A percentile compares a stretch with the other conserved stretches of the same genome.
Conservation (phyloP, 2,888 invertebrate genomes). For the Eutolmus rufibarbis region DNA sequence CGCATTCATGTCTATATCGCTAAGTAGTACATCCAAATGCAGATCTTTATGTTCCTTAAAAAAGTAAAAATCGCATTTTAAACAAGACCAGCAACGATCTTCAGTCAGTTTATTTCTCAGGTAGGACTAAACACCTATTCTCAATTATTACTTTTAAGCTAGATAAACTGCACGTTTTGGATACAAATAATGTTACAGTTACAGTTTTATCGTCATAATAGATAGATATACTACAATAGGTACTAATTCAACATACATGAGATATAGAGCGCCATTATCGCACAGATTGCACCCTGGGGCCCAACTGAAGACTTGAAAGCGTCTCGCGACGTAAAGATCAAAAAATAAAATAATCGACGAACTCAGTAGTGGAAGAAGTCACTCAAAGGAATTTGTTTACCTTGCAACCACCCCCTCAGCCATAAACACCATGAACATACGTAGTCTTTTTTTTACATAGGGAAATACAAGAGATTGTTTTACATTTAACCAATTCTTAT, state of each 20-base stretch:
- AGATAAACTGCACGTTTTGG: slow-evolving; percentile 11
- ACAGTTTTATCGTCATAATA: slow-evolving; percentile 12
- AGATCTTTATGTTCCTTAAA: slow-evolving; percentile 19
- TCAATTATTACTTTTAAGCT: slow-evolving; percentile 34
- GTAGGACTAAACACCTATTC: slow-evolving; percentile 17
- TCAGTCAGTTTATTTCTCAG: slow-evolving; percentile 35
- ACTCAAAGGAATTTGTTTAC: slow-evolving; percentile 23
- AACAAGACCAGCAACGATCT: neutral
- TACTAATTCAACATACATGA: neutral
- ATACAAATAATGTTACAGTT: slow-evolving; percentile 6
- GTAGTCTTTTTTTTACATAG: neutral
- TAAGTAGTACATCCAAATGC: neutral
- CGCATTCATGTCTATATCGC: neutral
- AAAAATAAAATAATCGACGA: neutral
- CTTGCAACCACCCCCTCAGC: neutral
- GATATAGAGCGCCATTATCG: neutral
- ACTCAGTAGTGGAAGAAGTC: neutral
- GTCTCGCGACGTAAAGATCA: neutral
- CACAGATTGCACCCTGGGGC: neutral
- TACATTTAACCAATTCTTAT: slow-evolving; percentile 26
- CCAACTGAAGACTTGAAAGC: neutral
- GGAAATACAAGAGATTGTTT: neutral
- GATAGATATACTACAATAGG: slow-evolving; percentile 10
- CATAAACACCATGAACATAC: slow-evolving; percentile 9
- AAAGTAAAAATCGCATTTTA: neutral